Base-by-base conservation (phyloP, 1,140 invertebrate species). In the Drosophila bocki region DNA sequence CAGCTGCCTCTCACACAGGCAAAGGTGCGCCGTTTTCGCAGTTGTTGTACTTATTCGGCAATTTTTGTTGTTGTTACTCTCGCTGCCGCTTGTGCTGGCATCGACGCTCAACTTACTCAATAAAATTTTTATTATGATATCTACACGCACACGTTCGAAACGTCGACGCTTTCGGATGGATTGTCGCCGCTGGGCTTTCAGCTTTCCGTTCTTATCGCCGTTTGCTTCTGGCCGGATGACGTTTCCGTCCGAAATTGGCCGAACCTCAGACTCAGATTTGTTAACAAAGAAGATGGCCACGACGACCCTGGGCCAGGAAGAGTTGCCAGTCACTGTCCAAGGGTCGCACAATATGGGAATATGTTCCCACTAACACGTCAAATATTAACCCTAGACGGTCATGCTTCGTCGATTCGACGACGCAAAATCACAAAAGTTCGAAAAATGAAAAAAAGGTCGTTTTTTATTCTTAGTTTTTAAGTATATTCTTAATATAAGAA, bases 81-180 rank as follows among this genome's bases (percentile, higher is more conserved):
- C 50, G 29, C 53, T 50, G 48, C 57, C 9, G 42, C 26, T 57
- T 54, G 57, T 22, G 48, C 63, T 19, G 54, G 32, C 41, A 45
- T 50, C 54, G 45, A 45, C 70, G 77, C 84, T 84, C 74, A 84
- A 91, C 91, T 92, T 92, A 92, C 91, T 92, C 91, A 92, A 92
- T 92, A 92, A 85, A 87, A 91, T 78, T 91, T 91, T 91, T 92
- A 91, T 92, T 92, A 92, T 91, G 85, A 91, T 92, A 91, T 91
- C 80, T 88, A 72, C 68, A 67, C 69, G 57, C 39, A 80, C 44
- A 78, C 80, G 83, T 72, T 72, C 63, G 68, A 70, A 80, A 48
- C 50, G 60, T 54, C 22, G 58, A 13, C 54, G 44, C 26, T 33
- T 71, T 48, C 45, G 47, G 39, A 78, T 70, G 53, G 48, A 61